phyloP scores from a whole-genome alignment of 2,113 vertebrate species.

The Rhinopomastus cyanomelas region DNA sequence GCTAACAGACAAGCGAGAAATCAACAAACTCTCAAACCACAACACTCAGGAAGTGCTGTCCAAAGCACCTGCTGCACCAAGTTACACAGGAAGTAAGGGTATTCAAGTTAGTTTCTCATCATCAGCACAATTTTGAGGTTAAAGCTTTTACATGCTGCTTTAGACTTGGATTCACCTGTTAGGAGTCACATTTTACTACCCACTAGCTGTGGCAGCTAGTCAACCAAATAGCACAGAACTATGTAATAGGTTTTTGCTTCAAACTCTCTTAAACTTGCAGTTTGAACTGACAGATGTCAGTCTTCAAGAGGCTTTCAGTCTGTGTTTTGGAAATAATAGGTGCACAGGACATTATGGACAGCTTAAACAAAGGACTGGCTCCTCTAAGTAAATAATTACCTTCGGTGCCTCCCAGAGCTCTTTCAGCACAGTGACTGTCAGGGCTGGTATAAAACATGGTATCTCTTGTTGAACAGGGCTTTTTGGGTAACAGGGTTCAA shows the following conservation, averaged over 20 bases:
- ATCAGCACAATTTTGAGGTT: no score
- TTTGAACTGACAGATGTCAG: neutral
- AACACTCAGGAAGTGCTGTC: neutral
- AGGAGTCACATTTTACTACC: neutral
- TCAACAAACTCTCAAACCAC: neutral
- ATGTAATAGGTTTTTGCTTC: neutral
- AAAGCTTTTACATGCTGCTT: neutral
- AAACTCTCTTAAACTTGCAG: neutral
- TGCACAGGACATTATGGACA: neutral
- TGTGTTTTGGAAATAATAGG: neutral
- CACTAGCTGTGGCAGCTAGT: neutral
- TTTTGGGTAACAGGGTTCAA: neutral
- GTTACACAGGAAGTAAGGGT: neutral
- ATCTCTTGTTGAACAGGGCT: neutral
- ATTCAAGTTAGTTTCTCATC: neutral
- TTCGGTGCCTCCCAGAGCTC: neutral
- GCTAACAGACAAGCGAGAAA: no score
- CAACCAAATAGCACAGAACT: neutral
- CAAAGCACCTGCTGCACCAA: neutral
- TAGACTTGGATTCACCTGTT: neutral
- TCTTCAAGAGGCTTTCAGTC: neutral
- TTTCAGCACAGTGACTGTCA: neutral
- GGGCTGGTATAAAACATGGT: neutral
- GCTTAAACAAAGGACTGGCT: neutral
- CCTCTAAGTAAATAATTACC: neutral